Conservation (phyloP, 2,113 vertebrate species). For the Tonatia bakeri region DNA sequence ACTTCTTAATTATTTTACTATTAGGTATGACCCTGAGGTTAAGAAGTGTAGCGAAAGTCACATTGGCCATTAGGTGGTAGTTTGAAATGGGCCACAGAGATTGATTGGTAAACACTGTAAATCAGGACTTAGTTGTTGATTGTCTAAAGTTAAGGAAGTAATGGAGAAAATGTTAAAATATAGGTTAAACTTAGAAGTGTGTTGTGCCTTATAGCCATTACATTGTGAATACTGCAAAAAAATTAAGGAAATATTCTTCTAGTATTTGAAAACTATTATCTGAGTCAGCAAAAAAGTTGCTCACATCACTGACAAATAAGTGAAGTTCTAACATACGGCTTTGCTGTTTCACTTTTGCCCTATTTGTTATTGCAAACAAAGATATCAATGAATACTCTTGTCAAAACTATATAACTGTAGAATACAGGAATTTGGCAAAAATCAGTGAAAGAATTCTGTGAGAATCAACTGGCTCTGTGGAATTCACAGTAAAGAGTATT, state of each 20-base stretch:
- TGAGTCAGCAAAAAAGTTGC: neutral
- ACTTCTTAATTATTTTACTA: neutral
- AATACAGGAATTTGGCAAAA: neutral
- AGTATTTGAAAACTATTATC: neutral
- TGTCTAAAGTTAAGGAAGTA: neutral
- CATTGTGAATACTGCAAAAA: neutral
- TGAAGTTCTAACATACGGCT: neutral
- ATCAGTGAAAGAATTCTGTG: neutral
- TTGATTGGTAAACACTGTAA: conserved; percentile 9
- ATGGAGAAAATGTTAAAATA: conserved; percentile 15
- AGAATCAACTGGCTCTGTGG: neutral
- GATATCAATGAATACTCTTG: neutral
- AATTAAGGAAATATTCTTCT: neutral
- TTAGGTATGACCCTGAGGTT: neutral
- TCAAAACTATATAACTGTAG: neutral
- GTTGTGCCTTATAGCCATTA: neutral
- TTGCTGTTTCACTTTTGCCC: neutral
- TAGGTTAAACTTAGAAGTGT: neutral
- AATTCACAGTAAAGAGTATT: neutral
- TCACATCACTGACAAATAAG: neutral
- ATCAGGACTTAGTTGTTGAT: neutral
- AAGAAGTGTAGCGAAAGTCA: too few relatives aligned
- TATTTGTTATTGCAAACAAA: neutral
- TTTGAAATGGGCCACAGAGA: conserved; percentile 9
- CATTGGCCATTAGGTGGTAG: neutral